Evolutionary conservation across 2,797 vertebrate genomes (phyloP).

Genomic region (Megaceryle alcyon): DNA sequence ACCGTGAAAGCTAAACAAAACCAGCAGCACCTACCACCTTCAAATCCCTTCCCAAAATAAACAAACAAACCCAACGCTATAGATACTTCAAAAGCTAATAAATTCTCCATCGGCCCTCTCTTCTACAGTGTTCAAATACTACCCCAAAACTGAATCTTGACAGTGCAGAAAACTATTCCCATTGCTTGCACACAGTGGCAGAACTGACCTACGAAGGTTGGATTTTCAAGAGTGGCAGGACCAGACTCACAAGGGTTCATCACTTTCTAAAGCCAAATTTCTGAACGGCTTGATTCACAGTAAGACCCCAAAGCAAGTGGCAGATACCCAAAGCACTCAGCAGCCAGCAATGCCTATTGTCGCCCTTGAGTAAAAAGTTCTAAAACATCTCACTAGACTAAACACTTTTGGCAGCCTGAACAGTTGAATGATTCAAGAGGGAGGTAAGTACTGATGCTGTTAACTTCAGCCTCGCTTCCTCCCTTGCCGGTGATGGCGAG

Average conservation of each 20-base stretch:
- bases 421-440: background rate
- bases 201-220: background rate
- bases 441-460: background rate
- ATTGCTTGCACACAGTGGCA: background rate
- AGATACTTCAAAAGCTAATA: background rate
- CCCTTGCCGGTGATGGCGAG: accelerated
- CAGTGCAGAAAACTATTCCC: background rate
- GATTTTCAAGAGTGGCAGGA: background rate
- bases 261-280: background rate
- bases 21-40: conserved; percentile 26
- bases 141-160: background rate
- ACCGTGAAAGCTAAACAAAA: conserved; percentile 15
- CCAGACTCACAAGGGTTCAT: background rate
- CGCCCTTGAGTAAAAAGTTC: background rate
- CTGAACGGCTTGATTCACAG: background rate
- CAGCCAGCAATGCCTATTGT: accelerated
- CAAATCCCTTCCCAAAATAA: background rate
- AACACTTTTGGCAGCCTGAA: background rate
- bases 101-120: background rate
- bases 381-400: background rate
- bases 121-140: background rate
- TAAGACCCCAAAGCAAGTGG: background rate
- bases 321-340: background rate
- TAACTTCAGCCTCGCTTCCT: background rate
- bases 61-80: background rate